Evolutionary conservation across 1,140 invertebrate species (phyloP).

Genomic region (Tenebrio molitor): DNA sequence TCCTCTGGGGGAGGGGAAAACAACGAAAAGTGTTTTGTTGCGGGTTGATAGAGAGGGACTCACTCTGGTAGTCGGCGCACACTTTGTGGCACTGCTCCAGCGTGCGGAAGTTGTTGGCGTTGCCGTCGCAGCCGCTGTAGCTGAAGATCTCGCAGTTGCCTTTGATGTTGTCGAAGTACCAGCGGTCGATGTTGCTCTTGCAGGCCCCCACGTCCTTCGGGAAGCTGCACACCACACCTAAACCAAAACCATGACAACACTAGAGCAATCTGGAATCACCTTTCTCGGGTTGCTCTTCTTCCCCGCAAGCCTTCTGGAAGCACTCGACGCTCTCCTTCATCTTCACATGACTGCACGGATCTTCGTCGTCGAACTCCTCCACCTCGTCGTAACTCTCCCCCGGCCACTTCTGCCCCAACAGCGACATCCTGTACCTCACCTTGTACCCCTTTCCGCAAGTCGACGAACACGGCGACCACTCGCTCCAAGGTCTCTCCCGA

Average conservation of each 20-base stretch:
- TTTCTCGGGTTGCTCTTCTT: constrained; percentile 28
- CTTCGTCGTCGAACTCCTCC: constrained; percentile 59
- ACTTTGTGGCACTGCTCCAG: constrained; percentile 67
- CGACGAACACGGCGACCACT: constrained; percentile 77
- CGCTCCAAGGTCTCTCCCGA: constrained; percentile 68
- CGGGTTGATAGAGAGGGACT: constrained; percentile 61
- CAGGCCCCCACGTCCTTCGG: constrained; percentile 75
- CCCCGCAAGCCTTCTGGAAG: constrained; percentile 49
- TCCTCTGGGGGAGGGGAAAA: constrained; percentile 55
- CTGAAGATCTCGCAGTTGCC: constrained; percentile 79
- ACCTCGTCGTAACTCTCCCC: constrained; percentile 50
- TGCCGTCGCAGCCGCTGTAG: constrained; percentile 83
- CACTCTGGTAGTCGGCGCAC: constrained; percentile 67
- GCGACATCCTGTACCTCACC: constrained; percentile 69
- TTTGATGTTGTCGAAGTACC: constrained; percentile 79
- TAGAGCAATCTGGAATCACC: no score
- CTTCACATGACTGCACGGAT: constrained; percentile 65
- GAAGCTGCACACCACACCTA: constrained; percentile 74
- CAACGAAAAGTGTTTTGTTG: constrained; percentile 55
- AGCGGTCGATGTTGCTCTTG: constrained; percentile 75
- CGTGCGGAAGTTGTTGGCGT: constrained; percentile 80
- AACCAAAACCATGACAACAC: no score
- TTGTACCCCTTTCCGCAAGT: constrained; percentile 76
- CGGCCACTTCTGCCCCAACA: constrained; percentile 51
- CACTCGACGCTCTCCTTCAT: constrained; percentile 67